These are phyloP conservation scores for Tribolium castaneum DNA, from an alignment of 1,140 invertebrate genomes.

Conservation along the genomic window DNA sequence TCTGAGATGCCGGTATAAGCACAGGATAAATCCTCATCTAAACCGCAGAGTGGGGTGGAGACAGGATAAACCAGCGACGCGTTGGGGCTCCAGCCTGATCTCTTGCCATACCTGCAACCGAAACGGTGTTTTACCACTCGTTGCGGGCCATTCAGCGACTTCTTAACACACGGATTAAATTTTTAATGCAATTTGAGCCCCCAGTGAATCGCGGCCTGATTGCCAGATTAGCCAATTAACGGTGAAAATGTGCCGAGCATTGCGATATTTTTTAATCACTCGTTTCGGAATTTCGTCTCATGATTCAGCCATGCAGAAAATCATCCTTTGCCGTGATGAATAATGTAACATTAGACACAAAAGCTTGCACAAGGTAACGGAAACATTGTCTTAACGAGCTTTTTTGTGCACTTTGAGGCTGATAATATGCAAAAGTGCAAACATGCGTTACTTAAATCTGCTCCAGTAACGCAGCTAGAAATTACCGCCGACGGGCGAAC, in stretches of 20 bases:
- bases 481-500: background rate
- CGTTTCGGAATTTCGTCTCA: conserved; percentile 5
- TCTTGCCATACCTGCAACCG: conserved; percentile 56
- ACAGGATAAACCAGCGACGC: conserved; percentile 41
- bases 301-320: conserved; percentile 24
- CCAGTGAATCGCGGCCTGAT: background rate
- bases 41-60: conserved; percentile 44
- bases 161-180: background rate
- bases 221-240: background rate
- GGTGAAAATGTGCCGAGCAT: background rate
- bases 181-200: background rate
- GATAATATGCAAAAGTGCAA: conserved; percentile 18
- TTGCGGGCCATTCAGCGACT: no score
- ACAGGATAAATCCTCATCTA: conserved; percentile 52
- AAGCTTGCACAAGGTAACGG: conserved; percentile 21
- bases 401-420: conserved; percentile 18
- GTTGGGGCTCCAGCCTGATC: conserved; percentile 46
- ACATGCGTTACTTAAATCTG: conserved; percentile 18
- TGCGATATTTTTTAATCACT: conserved; percentile 29
- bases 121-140: conserved; percentile 28
- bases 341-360: conserved; percentile 34
- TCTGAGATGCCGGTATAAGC: conserved; percentile 57
- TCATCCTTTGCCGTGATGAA: conserved; percentile 13
- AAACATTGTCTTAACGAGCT: conserved; percentile 15
- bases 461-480: background rate